Evolutionary conservation across 2,888 invertebrate species (phyloP).

Genomic region (Sussaba pulchella): DNA sequence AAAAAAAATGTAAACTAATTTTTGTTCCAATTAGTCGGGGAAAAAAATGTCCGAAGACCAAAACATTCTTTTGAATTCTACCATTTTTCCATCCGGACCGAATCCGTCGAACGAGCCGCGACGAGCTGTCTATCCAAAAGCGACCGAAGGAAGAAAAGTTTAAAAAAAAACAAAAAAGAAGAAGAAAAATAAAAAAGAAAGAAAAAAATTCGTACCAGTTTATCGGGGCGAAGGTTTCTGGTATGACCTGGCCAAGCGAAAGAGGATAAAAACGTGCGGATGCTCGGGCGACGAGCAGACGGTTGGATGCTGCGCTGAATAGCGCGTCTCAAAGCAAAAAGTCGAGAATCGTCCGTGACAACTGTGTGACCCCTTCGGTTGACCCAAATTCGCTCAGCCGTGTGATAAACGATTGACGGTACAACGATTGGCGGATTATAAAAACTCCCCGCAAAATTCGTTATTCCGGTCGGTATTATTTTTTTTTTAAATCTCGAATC

Average conservation of each 20-base stretch:
- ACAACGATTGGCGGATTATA: constrained; percentile 51
- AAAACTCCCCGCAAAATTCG: constrained; percentile 16
- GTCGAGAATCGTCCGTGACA: constrained; percentile 55
- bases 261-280: constrained; percentile 57
- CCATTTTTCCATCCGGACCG: not conserved
- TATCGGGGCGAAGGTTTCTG: constrained; percentile 50
- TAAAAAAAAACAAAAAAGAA: not conserved
- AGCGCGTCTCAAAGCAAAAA: constrained; percentile 46
- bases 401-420: constrained; percentile 25
- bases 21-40: no score
- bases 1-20: no score
- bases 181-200: constrained; percentile 29
- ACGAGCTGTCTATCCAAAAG: constrained; percentile 4
- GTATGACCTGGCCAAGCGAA: constrained; percentile 45
- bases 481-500: not conserved
- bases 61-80: no score
- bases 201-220: constrained; percentile 39
- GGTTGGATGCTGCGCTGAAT: constrained; percentile 48
- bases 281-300: constrained; percentile 45
- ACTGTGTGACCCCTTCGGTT: constrained; percentile 51
- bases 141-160: constrained; percentile 26
- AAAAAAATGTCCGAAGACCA: no score
- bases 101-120: not conserved
- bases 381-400: constrained; percentile 62
- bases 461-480: not conserved